Base-by-base conservation (phyloP, 2,113 vertebrate genomes). In the Osmerus eperlanus region DNA sequence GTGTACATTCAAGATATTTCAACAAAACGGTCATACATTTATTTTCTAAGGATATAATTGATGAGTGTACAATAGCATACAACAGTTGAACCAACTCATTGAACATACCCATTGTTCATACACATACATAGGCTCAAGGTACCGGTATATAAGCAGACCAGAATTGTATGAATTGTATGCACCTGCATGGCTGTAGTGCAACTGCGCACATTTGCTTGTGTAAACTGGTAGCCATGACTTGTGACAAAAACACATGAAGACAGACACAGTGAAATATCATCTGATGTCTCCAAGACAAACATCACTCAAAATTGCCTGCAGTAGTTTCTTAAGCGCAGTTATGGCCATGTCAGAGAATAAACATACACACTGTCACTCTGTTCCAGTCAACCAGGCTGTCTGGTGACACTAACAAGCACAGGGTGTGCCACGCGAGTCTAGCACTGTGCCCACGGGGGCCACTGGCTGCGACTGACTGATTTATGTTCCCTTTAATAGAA, bases 381-480 rank as follows among this genome's bases (percentile, higher is more conserved):
- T 41, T 63, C 63, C 71, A 72, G 64, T 23, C 64, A 67, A 71
- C 72, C 80, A 80, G 77, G 56, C 74, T 71, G 55, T 74, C 53
- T 72, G 71, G 66, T 53, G 77, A 67, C 52, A 71, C 73, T 28
- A 73, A 60, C 64, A 19, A 59, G 51, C 62, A 61, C 28, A 68
- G 60, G 65, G 56, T 65, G 64, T 62, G 70, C 58, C 72, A 65
- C 54, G 65, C 32, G 67, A 74, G 69, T 1, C 66, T 76, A 73
- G 70, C 67, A 66, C 18, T 19, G 25, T 71, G 59, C 60, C 64
- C 64, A 32, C 41, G 18, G 58, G 36, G 51, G 53, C 58, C 65
- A 23, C 62, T 21, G 13, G 65, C 58, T n/a, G 19, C 51, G 11
- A 14, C 25, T 25, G 74, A 68, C 71, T 79, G 64, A 77, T 70